Evolutionary conservation across 2,797 vertebrate species (phyloP), one percentile per base, ranked within the genome.

Genomic region (Amniataba percoides): DNA sequence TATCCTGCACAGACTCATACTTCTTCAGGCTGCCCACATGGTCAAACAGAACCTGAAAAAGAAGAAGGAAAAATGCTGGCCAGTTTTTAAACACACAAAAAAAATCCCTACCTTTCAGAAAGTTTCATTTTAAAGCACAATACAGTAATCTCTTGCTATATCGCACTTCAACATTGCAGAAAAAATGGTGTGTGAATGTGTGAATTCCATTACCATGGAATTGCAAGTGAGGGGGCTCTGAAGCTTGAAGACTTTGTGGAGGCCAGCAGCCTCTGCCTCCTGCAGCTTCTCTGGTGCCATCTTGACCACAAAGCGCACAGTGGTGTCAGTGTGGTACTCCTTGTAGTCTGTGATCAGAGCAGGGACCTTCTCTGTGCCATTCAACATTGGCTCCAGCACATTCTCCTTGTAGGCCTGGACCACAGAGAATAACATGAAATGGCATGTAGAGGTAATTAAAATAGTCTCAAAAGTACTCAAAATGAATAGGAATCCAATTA

Each of bases 241-340:
- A 42, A 99, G 96, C 85, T 99, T 99, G 94, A 99, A 99, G 90
- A 99, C 96, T 93, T 99, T 99, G 83, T 99, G 98, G 56, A 99
- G 93, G 15, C 98, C 98, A 0, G 83, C 96, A 52, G 95, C 94
- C 80, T 99, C 95, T 0, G 95, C 96, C 88, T 99, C 96, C 2
- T 72, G 89, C 70, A 99, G 92, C 82, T 97, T 98, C 81, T 97
- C 95, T 53, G 95, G 95, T 0, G 95, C 92, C 98, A 99, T 97
- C 92, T 96, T 99, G 79, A 99, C 90, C 55, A 97, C 66, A 15
- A 99, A 99, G 77, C 95, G 97, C 74, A 99, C 98, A 0, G 98
- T 99, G 45, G 96, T 96, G 86, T 99, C 98, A 0, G 98, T 99
- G 93, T 99, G 98, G 86, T 99, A 99, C 23, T 99, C 98, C 78